Evolutionary conservation across 2,797 vertebrate genomes (phyloP), one percentile per base, ranked within the genome.

Genomic region (Sebastes elongatus): DNA sequence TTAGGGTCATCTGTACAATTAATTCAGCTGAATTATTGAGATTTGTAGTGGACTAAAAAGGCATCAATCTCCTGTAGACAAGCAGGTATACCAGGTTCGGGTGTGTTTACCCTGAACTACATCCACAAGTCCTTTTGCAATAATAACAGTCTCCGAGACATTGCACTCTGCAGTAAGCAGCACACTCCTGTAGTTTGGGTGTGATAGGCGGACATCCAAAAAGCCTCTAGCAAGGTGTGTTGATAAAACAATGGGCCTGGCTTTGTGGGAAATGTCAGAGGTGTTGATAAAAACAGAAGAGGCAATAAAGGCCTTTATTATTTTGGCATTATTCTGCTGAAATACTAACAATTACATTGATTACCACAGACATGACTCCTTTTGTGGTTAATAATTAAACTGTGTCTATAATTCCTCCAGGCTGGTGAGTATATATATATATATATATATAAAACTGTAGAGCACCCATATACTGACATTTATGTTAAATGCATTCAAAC

Each of bases 231-330:
- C 78, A 23, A 82, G 62, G 79, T 72, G 84, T 89, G 86, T 88
- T 90, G 88, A 93, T 92, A 73, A 87, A 92, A 92, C 93, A 89
- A 14, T 22, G 71, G 60, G 68, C 32, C 25, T 52, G 61, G 69
- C 79, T 83, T 81, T 74, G 46, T 77, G 64, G 49, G 57, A 92
- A 92, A 90, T 86, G 86, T 91, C 89, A 90, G 11, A 33, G 3
- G 57, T 81, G 91, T 88, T 91, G 80, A 84, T 83, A 33, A 74
- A 66, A 87, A 80, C 71, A 65, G 9, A 68, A 38, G 67, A 38
- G 65, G 74, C 81, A 85, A 91, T 80, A 80, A 81, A 81, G 74
- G 76, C 46, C 78, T 70, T 63, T 69, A 82, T 78, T 78, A 68
- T 76, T 83, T 73, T 33, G 14, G 27, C 25, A 46, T 67, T 68